Conservation (phyloP, 2,888 invertebrate species). For the Hydropsyche betteni region DNA sequence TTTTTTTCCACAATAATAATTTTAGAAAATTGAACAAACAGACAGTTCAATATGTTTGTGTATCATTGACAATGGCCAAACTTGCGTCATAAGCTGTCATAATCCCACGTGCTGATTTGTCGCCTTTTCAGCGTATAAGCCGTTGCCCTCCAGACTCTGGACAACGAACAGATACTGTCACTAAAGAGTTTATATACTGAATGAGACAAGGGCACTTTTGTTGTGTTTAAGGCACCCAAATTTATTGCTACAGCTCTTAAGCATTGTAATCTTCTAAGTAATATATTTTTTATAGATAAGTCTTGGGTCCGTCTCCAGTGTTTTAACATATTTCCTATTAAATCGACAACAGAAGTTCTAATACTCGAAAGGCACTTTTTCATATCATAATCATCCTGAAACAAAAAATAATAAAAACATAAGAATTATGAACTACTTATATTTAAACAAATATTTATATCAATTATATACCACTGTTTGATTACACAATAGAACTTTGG, state of each 20-base stretch:
- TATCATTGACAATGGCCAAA: slow-evolving; percentile 41
- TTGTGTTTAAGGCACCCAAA: slow-evolving; percentile 59
- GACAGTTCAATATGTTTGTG: slow-evolving; percentile 17
- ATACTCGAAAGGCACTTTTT: slow-evolving; percentile 63
- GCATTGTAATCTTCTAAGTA: slow-evolving; percentile 60
- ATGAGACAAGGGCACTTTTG: slow-evolving; percentile 54
- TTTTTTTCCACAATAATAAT: slow-evolving; percentile 26
- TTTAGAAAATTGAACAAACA: slow-evolving; percentile 30
- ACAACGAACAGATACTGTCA: slow-evolving; percentile 40
- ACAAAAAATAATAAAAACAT: slow-evolving; percentile 26
- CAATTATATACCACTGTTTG: slow-evolving; percentile 59
- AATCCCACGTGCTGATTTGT: slow-evolving; percentile 19
- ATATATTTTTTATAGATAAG: slow-evolving; percentile 57
- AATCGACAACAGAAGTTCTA: slow-evolving; percentile 62
- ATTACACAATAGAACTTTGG: slow-evolving; percentile 66
- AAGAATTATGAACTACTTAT: background rate
- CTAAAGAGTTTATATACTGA: slow-evolving; percentile 37
- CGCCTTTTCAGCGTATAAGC: slow-evolving; percentile 11
- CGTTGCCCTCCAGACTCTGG: slow-evolving; percentile 42
- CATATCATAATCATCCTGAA: slow-evolving; percentile 58
- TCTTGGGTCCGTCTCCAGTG: slow-evolving; percentile 64
- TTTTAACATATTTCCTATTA: slow-evolving; percentile 65
- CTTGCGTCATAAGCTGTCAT: slow-evolving; percentile 46
- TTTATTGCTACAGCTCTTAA: slow-evolving; percentile 60
- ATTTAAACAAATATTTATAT: background rate